Evolutionary conservation across 2,797 vertebrate genomes (phyloP), one percentile per base, ranked within the genome.

Genomic region (Typhlichthys subterraneus): DNA sequence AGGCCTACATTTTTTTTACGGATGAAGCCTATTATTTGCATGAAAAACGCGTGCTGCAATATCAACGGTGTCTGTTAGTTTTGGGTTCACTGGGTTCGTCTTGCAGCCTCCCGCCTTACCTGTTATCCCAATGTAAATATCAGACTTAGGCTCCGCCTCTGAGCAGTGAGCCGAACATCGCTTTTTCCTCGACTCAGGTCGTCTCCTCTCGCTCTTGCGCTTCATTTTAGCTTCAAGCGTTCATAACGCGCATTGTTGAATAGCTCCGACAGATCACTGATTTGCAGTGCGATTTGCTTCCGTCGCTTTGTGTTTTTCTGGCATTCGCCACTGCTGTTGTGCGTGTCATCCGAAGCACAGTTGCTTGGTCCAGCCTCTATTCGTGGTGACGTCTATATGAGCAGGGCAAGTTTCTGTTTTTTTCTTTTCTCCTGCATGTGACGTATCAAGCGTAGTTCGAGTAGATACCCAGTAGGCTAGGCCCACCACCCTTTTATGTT

Each of bases 161-260:
- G 84, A 85, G 82, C 87, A 79, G 64, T 62, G 84, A 62, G 88
- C 88, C 65, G 91, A 83, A 68, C 90, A 87, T 73, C 90, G 89
- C 71, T 90, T 92, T 72, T 93, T 94, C 75, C 88, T 91, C 64
- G 88, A 86, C 82, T 93, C 93, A 45, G 76, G 68, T 84, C 92
- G 88, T 52, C 89, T 88, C 83, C 88, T 85, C 74, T 94, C 92
- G 86, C 87, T 88, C 80, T 93, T 94, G 78, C 93, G 92, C 81
- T 94, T 94, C 93, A 94, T 94, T 59, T 80, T 87, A 56, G 59
- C 66, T 53, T 81, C 82, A 66, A 57, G 65, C 79, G 53, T 70
- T 76, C 76, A 57, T 58, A 53, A 54, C 47, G 69, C 70, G 58
- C 88, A 86, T 81, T 80, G 63, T 75, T 9, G 57, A 56, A 64